These are phyloP conservation scores for Eriocheir sinensis DNA, from an alignment of 1,140 invertebrate species.

Conservation along the genomic window DNA sequence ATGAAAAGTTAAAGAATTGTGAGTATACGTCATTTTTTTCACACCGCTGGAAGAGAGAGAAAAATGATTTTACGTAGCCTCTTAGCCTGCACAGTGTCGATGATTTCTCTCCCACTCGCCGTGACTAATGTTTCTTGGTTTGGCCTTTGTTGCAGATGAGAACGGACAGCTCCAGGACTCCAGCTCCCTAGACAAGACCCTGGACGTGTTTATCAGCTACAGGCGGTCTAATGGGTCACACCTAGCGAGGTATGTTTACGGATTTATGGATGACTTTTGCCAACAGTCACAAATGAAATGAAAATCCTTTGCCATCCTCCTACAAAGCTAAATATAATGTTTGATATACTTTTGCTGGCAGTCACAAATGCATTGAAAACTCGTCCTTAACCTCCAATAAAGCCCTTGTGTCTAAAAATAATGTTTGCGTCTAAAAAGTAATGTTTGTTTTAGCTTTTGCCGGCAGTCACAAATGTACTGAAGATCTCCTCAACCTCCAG, in stretches of 20 bases:
- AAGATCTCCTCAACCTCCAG: too few species aligned
- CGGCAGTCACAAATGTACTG: too few species aligned
- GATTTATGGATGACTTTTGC: not conserved
- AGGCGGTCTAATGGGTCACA: slow-evolving; percentile 98
- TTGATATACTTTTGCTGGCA: not conserved
- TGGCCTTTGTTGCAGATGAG: slow-evolving; percentile 73
- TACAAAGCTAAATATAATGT: too few species aligned
- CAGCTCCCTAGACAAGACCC: slow-evolving; percentile 91
- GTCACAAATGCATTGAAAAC: too few species aligned
- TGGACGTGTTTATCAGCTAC: slow-evolving; percentile 99
- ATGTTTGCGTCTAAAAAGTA: too few species aligned
- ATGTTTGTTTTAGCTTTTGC: too few species aligned
- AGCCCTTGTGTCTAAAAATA: not conserved
- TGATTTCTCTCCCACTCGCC: not conserved
- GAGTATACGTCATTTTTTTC: too few species aligned
- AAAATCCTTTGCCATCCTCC: not conserved
- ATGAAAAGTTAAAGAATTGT: slow-evolving; percentile 73
- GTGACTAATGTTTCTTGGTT: not conserved
- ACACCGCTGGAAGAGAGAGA: too few species aligned
- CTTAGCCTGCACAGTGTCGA: not conserved
- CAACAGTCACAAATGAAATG: too few species aligned
- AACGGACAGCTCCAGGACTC: slow-evolving; percentile 80
- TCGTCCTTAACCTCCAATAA: too few species aligned
- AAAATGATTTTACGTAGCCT: not conserved
- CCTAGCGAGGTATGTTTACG: slow-evolving; percentile 87